Evolutionary conservation across 2,888 invertebrate genomes (phyloP).

Genomic region (Trichacis sp.): DNA sequence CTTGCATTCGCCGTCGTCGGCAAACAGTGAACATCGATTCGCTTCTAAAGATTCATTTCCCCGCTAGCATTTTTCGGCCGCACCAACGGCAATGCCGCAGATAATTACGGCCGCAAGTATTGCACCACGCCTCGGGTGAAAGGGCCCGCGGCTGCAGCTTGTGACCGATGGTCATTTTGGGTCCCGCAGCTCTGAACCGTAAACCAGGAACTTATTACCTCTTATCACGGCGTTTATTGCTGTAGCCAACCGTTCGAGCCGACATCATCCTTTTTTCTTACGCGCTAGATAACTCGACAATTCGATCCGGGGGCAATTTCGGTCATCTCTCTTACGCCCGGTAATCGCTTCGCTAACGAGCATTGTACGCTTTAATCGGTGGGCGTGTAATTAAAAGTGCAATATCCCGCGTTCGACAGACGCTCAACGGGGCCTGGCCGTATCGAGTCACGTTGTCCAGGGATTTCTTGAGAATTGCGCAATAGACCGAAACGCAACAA

Average conservation of each 20-base stretch:
- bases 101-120: slow-evolving; percentile 57
- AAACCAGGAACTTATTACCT: slow-evolving; percentile 65
- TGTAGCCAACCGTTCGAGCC: slow-evolving; percentile 13
- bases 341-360: slow-evolving; percentile 30
- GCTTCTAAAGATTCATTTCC: slow-evolving; percentile 5
- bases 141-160: slow-evolving; percentile 49
- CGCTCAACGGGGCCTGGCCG: neutral
- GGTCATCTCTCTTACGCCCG: neutral
- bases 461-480: no score
- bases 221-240: slow-evolving; percentile 44
- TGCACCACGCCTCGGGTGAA: slow-evolving; percentile 60
- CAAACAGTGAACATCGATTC: slow-evolving; percentile 7
- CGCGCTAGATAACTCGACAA: no score
- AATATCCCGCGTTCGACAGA: neutral
- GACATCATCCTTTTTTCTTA: no score
- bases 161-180: slow-evolving; percentile 45
- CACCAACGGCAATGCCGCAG: slow-evolving; percentile 21
- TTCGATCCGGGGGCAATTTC: slow-evolving; percentile 10
- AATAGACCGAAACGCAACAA: no score
- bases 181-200: slow-evolving; percentile 56
- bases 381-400: neutral
- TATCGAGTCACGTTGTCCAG: neutral
- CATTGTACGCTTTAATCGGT: slow-evolving; percentile 13
- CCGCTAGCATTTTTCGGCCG: neutral
- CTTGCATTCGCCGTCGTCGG: slow-evolving; percentile 16